phyloP scores from a whole-genome alignment of 2,113 vertebrate species.

The Paramisgurnus dabryanus region DNA sequence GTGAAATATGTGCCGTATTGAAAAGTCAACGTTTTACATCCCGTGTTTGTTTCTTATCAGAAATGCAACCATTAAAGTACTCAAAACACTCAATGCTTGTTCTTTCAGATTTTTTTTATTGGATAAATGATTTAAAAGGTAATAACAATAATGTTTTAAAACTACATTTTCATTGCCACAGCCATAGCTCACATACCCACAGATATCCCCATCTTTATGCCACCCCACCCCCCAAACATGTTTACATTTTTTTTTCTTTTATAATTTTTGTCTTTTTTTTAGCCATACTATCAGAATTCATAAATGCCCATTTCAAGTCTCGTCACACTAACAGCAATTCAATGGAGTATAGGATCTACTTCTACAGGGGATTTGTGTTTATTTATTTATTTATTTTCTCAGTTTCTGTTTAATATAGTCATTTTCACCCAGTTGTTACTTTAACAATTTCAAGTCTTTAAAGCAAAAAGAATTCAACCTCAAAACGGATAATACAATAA shows the following conservation, averaged over 20 bases:
- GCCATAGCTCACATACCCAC: slow-evolving; percentile 94
- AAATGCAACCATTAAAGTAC: slow-evolving; percentile 47
- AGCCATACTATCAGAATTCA: slow-evolving; percentile 82
- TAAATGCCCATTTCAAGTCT: slow-evolving; percentile 89
- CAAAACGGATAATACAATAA: slow-evolving; percentile 70
- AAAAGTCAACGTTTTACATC: slow-evolving; percentile 29
- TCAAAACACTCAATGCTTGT: slow-evolving; percentile 45
- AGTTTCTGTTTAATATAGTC: slow-evolving; percentile 66
- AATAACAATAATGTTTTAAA: slow-evolving; percentile 99
- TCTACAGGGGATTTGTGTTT: slow-evolving; percentile 75
- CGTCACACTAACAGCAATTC: slow-evolving; percentile 95
- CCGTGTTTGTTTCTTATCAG: neutral
- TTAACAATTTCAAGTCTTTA: slow-evolving; percentile 81
- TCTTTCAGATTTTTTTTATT: slow-evolving; percentile 87
- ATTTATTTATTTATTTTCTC: slow-evolving; percentile 37
- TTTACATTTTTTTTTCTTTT: slow-evolving; percentile 63
- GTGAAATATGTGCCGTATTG: slow-evolving; percentile 62
- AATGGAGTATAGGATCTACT: slow-evolving; percentile 88
- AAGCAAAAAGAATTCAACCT: slow-evolving; percentile 62
- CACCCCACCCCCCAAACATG: slow-evolving; percentile 60
- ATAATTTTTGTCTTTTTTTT: slow-evolving; percentile 76
- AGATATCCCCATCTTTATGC: slow-evolving; percentile 82
- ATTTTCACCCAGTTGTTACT: slow-evolving; percentile 66
- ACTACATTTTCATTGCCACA: slow-evolving; percentile 98
- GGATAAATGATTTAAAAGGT: slow-evolving; percentile 99